These are phyloP conservation scores for Clanis bilineata DNA, from an alignment of 2,888 invertebrate species.

Conservation along the genomic window DNA sequence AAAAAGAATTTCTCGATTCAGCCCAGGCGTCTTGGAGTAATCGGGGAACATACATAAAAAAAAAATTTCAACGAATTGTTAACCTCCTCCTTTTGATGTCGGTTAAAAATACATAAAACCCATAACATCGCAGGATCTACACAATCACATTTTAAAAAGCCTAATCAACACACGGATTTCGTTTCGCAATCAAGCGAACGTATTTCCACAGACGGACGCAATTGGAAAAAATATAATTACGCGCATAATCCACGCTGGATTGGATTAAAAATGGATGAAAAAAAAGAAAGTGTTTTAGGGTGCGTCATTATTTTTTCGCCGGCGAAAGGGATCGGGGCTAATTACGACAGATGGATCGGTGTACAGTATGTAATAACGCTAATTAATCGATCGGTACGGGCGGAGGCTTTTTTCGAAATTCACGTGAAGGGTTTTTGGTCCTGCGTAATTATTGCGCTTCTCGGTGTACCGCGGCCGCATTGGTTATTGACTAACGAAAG, in stretches of 20 bases:
- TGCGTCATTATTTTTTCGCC: slow-evolving; percentile 79
- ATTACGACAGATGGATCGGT: slow-evolving; percentile 80
- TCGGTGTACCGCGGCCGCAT: slow-evolving; percentile 4
- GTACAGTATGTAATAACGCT: slow-evolving; percentile 74
- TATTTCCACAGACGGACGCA: slow-evolving; percentile 70
- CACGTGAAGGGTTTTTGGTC: slow-evolving; percentile 34
- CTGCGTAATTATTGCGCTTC: slow-evolving; percentile 26
- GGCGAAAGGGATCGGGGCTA: slow-evolving; percentile 72
- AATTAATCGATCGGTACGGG: slow-evolving; percentile 74
- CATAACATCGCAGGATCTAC: slow-evolving; percentile 26
- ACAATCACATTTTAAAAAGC: slow-evolving; percentile 59
- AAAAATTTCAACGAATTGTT: too few relatives aligned
- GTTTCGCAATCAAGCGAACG: slow-evolving; percentile 72
- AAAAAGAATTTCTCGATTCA: too few relatives aligned
- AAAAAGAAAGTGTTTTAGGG: slow-evolving; percentile 80
- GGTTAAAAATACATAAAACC: neutral
- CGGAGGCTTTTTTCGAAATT: slow-evolving; percentile 54
- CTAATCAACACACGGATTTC: slow-evolving; percentile 73
- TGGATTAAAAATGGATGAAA: slow-evolving; percentile 80
- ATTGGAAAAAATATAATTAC: slow-evolving; percentile 82
- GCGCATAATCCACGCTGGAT: slow-evolving; percentile 81
- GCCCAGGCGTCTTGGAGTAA: too few relatives aligned
- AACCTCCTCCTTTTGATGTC: too few relatives aligned
- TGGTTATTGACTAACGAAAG: slow-evolving; percentile 10
- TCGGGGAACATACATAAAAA: too few relatives aligned